phyloP scores from a whole-genome alignment of 2,888 invertebrate species.

The Eulithis testata region DNA sequence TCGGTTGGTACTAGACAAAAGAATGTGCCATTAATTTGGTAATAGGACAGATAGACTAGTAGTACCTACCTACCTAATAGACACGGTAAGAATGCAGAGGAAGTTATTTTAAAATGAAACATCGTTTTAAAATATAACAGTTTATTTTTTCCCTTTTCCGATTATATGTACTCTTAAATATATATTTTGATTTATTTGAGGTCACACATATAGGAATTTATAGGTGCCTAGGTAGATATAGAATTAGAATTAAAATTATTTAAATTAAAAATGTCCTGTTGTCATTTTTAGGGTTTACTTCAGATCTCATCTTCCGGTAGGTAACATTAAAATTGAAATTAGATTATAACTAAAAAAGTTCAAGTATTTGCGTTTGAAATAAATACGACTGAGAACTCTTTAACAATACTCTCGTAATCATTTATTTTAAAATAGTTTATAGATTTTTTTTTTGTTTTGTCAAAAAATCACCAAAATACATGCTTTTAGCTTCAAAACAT shows the following conservation, averaged over 20 bases:
- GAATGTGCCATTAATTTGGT: too few species aligned
- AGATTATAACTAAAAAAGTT: too few species aligned
- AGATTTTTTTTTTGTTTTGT: conserved; percentile 5
- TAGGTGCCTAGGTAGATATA: conserved; percentile 13
- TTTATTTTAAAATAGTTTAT: not conserved
- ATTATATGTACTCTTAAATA: conserved; percentile 39
- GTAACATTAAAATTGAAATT: too few species aligned
- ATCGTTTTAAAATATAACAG: conserved; percentile 56
- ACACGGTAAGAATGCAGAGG: too few species aligned
- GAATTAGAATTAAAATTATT: not conserved
- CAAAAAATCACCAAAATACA: conserved; percentile 33
- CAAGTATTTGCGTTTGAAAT: too few species aligned
- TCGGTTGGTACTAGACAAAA: too few species aligned
- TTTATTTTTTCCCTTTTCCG: conserved; percentile 48
- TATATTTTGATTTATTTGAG: conserved; percentile 46
- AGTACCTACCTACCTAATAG: too few species aligned
- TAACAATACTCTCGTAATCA: too few species aligned
- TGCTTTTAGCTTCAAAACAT: conserved; percentile 32
- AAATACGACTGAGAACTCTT: too few species aligned
- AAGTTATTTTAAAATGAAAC: conserved; percentile 38
- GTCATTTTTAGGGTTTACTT: conserved; percentile 3
- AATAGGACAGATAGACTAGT: too few species aligned
- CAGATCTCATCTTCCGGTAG: conserved; percentile 5
- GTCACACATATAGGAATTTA: conserved; percentile 58
- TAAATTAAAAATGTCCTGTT: not conserved